Percentiles rank a stretch among this genome's conserved stretches.
Evolutionary conservation across 2,113 vertebrate genomes (phyloP).

Genomic region (Amblyornis subalaris): DNA sequence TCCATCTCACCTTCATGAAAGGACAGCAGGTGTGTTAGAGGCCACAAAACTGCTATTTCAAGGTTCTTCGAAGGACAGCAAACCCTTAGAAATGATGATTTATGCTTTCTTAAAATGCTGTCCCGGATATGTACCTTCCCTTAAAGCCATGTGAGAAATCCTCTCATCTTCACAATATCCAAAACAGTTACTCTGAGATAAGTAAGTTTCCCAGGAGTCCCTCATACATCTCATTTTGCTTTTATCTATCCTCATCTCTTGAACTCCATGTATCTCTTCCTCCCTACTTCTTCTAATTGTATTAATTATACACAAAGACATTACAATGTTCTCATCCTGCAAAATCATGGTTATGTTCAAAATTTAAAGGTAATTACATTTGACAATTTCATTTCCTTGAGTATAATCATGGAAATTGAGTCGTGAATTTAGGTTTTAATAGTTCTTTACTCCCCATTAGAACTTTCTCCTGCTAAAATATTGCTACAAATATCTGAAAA

Average conservation of each 20-base stretch:
- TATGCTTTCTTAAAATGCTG: neutral
- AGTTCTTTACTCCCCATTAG: neutral
- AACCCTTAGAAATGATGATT: neutral
- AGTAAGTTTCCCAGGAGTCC: neutral
- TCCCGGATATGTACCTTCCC: neutral
- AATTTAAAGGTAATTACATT: neutral
- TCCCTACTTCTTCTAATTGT: neutral
- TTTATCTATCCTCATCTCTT: neutral
- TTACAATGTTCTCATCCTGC: neutral
- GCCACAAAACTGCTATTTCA: neutral
- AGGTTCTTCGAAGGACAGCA: neutral
- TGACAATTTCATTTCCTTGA: neutral
- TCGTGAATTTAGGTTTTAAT: neutral
- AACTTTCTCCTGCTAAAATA: neutral
- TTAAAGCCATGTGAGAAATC: neutral
- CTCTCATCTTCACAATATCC: neutral
- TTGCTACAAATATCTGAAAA: neutral
- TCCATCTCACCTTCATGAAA: neutral
- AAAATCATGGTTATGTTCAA: neutral
- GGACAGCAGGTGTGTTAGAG: neutral
- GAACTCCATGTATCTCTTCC: neutral
- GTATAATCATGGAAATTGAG: neutral
- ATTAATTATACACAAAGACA: neutral
- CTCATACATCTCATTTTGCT: neutral
- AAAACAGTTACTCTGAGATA: neutral